Percentiles rank a stretch among this genome's conserved stretches.
These are phyloP conservation scores for Pogonocherus hispidulus DNA, from an alignment of 2,888 invertebrate species.

Conservation along the genomic window DNA sequence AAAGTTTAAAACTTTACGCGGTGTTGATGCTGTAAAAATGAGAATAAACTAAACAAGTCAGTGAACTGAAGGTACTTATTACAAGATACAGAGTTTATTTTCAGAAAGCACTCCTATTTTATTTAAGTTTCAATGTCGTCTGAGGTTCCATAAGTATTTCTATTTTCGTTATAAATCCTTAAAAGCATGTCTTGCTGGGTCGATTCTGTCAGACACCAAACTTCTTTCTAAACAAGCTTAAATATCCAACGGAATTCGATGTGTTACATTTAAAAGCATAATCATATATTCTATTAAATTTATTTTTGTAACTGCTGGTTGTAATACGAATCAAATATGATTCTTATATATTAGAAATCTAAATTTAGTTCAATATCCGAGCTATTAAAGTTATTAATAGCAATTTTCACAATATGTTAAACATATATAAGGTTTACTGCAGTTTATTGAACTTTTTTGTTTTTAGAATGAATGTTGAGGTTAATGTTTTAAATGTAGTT, in stretches of 20 bases:
- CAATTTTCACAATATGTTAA: neutral
- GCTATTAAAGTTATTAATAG: slow-evolving; percentile 15
- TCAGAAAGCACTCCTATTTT: slow-evolving; percentile 14
- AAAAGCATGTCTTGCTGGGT: neutral
- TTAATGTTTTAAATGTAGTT: slow-evolving; percentile 1
- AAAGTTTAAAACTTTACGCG: too few species aligned
- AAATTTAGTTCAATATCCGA: slow-evolving; percentile 2
- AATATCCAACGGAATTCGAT: neutral
- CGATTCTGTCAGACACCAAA: neutral
- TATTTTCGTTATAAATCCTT: slow-evolving; percentile 18
- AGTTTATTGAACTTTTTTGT: slow-evolving; percentile 11
- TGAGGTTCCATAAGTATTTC: slow-evolving; percentile 2
- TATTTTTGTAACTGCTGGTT: neutral
- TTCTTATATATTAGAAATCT: neutral
- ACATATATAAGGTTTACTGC: neutral
- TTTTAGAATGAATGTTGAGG: neutral
- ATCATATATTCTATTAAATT: neutral
- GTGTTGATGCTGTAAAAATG: neutral
- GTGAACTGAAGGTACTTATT: slow-evolving; percentile 27
- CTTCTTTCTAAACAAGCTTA: neutral
- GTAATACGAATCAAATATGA: neutral
- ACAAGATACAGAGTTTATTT: slow-evolving; percentile 28
- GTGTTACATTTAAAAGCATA: neutral
- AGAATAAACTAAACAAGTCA: slow-evolving; percentile 25
- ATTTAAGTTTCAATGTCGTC: slow-evolving; percentile 28